These are phyloP conservation scores for Bimastos eiseni DNA, from an alignment of 2,888 invertebrate species.

Conservation along the genomic window DNA sequence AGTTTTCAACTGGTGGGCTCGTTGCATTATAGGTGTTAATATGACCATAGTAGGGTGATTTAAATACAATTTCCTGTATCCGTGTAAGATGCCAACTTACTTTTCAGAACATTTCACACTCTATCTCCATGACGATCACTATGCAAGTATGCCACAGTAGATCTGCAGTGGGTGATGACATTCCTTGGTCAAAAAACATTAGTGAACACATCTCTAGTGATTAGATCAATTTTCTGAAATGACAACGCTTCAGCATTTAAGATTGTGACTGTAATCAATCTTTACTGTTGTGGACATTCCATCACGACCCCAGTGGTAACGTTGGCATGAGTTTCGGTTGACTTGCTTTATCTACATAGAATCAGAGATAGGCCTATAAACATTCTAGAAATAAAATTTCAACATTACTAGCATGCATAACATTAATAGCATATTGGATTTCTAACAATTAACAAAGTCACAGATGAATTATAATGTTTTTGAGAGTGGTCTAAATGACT, in stretches of 20 bases:
- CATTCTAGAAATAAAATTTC: too few relatives aligned
- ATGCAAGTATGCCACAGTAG: neutral
- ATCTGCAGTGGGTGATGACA: neutral
- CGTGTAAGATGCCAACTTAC: too few relatives aligned
- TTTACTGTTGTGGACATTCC: neutral
- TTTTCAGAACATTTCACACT: too few relatives aligned
- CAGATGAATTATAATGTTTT: neutral
- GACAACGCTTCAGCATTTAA: neutral
- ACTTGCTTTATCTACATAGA: neutral
- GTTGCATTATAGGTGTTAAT: too few relatives aligned
- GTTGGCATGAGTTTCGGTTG: neutral
- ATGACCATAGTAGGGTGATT: too few relatives aligned
- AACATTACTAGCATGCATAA: neutral
- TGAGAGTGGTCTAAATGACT: too few relatives aligned
- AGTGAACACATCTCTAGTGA: neutral
- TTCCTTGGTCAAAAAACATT: neutral
- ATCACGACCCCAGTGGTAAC: conserved; percentile 8
- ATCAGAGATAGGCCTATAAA: too few relatives aligned
- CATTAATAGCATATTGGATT: neutral
- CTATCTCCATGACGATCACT: neutral
- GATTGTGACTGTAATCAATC: neutral
- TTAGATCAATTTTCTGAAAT: neutral
- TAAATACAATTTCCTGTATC: too few relatives aligned
- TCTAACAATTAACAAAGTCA: neutral
- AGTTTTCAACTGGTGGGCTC: too few relatives aligned